Conservation (phyloP, 2,888 invertebrate genomes). For the Cacoxenus indagator region DNA sequence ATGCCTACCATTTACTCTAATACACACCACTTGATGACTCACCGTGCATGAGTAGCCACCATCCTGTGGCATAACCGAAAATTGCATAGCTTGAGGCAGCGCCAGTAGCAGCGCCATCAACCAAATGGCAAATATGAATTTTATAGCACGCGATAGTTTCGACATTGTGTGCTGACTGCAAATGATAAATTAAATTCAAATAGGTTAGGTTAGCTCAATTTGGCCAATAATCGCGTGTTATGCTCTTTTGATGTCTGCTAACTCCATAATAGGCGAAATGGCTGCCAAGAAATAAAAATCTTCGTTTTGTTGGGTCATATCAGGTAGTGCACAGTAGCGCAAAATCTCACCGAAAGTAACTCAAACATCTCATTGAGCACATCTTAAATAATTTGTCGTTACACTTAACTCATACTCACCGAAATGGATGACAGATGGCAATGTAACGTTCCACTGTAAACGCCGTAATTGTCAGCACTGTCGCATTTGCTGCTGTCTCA, state of each 20-base stretch:
- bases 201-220: background rate
- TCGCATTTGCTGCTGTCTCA: constrained; percentile 87
- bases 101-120: constrained; percentile 81
- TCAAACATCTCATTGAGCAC: too few species aligned
- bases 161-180: constrained; percentile 83
- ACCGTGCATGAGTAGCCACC: constrained; percentile 68
- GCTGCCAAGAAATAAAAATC: background rate
- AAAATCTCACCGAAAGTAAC: too few species aligned
- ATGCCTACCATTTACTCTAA: background rate
- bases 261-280: too few species aligned
- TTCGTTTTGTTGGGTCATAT: too few species aligned
- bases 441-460: constrained; percentile 91
- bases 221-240: too few species aligned
- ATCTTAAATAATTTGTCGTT: too few species aligned
- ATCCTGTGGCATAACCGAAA: constrained; percentile 63
- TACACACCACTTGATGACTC: constrained; percentile 43
- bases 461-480: constrained; percentile 88
- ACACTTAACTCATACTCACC: too few species aligned
- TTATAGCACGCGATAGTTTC: constrained; percentile 85
- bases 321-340: too few species aligned
- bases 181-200: background rate
- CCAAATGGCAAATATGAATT: constrained; percentile 87
- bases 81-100: constrained; percentile 77
- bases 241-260: too few species aligned
- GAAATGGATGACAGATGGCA: constrained; percentile 88